Evolutionary conservation across 2,888 invertebrate species (phyloP), one percentile per base, ranked within the genome.

Genomic region (Rhopalosiphum nymphaeae): DNA sequence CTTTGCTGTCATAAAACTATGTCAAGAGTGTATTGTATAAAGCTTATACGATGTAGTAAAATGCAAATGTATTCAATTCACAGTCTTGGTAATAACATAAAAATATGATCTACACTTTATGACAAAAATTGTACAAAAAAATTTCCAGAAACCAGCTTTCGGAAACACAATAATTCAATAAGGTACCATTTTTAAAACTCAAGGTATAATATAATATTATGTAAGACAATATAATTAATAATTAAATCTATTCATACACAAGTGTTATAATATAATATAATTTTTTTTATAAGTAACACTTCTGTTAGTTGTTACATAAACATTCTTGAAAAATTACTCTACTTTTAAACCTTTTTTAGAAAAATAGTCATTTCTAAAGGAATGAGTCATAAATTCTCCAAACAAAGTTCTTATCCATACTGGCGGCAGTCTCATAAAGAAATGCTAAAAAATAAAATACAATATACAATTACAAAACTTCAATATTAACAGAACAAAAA

Each of bases 361-460:
- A 78, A 95, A 95, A 49, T 97, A 97, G 95, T 98, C 98, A 85
- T 96, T 96, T 26, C 97, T 96, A 95, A 98, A 97, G 36, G 96
- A 95, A 95, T 96, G 95, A 95, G 97, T 97, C 95, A 98, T 95
- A 7, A 96, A 95, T 25, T 96, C 96, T 3, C 97, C 97, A 57
- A 97, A 95, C 95, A 97, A 96, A 91, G 96, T 97, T 95, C 97
- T 96, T 4, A 97, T 95, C 97, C 97, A 97, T 29, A 96, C 96
- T 0, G 98, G 98, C 0, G 96, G 96, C 29, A 97, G 95, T 93
- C 96, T 96, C 1, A 96, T 96, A 95, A 97, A 96, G 95, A 97
- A 97, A 95, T 96, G 96, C 96, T 96, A 44, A 95, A 95, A 95
- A 95, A 95, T 94, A 95, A 29, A 95, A 91, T 53, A 88, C 26